Evolutionary conservation across 2,797 vertebrate species (phyloP).

Genomic region (Chaetophractus vellerosus): DNA sequence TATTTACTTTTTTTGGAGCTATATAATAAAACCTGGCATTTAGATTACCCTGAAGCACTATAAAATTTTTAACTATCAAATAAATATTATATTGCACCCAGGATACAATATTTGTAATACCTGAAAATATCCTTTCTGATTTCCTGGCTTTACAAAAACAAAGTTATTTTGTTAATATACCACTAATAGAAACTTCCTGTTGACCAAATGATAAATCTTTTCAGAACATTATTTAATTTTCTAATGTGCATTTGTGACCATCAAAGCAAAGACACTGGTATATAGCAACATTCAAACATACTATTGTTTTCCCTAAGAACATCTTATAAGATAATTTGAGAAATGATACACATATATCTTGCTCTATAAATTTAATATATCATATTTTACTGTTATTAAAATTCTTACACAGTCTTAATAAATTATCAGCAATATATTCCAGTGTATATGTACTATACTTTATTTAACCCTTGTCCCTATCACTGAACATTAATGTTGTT

Average conservation of each 20-base stretch:
- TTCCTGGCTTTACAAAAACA: background rate
- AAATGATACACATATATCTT: background rate
- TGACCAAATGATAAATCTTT: constrained; percentile 25
- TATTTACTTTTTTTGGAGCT: background rate
- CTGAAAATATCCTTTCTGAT: background rate
- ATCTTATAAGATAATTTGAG: background rate
- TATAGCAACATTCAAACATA: background rate
- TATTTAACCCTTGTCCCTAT: background rate
- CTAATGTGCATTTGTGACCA: background rate
- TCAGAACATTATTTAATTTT: background rate
- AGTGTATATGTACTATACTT: background rate
- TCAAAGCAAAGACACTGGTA: background rate
- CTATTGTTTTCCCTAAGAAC: background rate
- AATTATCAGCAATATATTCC: background rate
- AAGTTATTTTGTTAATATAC: background rate
- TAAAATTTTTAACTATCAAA: background rate
- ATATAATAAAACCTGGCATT: constrained; percentile 39
- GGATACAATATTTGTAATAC: background rate
- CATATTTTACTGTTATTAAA: background rate
- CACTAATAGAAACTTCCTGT: background rate
- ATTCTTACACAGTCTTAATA: background rate
- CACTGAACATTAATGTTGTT: background rate
- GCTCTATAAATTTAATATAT: background rate
- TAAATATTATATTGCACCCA: background rate
- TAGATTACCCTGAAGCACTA: background rate